phyloP scores from a whole-genome alignment of 1,140 invertebrate genomes.

The Diprion similis region DNA sequence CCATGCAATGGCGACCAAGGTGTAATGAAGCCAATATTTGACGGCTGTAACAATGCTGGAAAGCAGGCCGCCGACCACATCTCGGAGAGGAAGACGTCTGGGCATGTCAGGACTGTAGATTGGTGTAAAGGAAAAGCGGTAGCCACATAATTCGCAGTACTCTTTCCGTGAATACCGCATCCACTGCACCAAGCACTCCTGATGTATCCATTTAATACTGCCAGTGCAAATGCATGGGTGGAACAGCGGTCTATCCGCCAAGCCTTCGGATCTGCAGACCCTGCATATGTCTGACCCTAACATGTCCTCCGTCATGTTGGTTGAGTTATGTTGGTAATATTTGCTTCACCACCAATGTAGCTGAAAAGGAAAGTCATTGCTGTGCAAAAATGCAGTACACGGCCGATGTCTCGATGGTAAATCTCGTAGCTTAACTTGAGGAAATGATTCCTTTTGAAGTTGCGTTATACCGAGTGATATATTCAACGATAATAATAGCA shows the following conservation, averaged over 20 bases:
- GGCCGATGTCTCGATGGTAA: neutral
- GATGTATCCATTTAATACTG: constrained; percentile 99
- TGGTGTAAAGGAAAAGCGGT: constrained; percentile 97
- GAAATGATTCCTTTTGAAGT: neutral
- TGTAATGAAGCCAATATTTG: constrained; percentile 96
- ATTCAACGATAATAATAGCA: too few species aligned
- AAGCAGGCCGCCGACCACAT: constrained; percentile 88
- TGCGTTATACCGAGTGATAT: too few species aligned
- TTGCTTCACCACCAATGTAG: neutral
- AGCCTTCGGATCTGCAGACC: constrained; percentile 94
- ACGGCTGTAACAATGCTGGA: constrained; percentile 90
- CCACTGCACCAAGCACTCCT: constrained; percentile 89
- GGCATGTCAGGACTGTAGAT: constrained; percentile 99
- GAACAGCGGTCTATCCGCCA: constrained; percentile 85
- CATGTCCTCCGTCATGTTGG: constrained; percentile 63
- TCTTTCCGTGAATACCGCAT: constrained; percentile 97
- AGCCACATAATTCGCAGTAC: constrained; percentile 98
- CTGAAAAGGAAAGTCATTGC: neutral
- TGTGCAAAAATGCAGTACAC: neutral
- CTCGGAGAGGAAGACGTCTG: constrained; percentile 87
- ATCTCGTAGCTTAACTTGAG: neutral
- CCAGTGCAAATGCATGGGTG: constrained; percentile 99
- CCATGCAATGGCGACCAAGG: constrained; percentile 96
- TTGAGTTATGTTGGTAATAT: neutral
- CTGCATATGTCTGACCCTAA: constrained; percentile 89